phyloP scores from a whole-genome alignment of 2,888 invertebrate species.

The Prosapia bicincta region DNA sequence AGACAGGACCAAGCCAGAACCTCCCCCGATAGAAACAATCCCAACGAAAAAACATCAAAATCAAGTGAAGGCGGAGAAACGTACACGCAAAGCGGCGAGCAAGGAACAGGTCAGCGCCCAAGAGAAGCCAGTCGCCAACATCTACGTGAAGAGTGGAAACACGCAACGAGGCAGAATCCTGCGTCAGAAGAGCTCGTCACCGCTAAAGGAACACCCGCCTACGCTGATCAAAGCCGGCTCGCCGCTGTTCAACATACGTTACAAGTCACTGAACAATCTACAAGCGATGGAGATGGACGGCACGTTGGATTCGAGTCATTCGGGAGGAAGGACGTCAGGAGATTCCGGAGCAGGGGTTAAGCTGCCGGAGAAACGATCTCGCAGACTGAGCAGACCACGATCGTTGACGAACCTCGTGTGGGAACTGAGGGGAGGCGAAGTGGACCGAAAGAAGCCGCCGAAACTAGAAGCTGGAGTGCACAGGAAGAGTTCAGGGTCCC shows the following conservation, averaged over 20 bases:
- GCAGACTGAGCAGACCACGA: conserved; percentile 77
- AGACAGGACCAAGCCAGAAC: conserved; percentile 71
- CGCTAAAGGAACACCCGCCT: conserved; percentile 66
- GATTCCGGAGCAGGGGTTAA: conserved; percentile 76
- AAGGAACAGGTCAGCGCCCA: conserved; percentile 58
- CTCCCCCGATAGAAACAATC: conserved; percentile 89
- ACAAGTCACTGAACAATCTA: conserved; percentile 66
- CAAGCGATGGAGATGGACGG: conserved; percentile 73
- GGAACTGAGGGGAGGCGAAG: conserved; percentile 54
- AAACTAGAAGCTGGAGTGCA: conserved; percentile 51
- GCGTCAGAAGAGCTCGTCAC: conserved; percentile 68
- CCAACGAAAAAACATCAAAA: conserved; percentile 47
- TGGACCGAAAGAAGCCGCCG: conserved; percentile 29
- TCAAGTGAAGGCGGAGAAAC: conserved; percentile 62
- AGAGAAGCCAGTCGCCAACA: conserved; percentile 60
- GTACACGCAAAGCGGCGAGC: conserved; percentile 59
- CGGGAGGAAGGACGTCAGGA: conserved; percentile 80
- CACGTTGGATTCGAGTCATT: conserved; percentile 86
- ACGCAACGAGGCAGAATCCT: conserved; percentile 62
- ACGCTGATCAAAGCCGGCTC: conserved; percentile 64
- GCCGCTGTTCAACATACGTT: conserved; percentile 67
- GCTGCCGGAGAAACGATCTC: conserved; percentile 72
- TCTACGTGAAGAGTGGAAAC: conserved; percentile 75
- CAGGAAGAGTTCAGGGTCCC: conserved; percentile 50
- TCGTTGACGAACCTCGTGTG: conserved; percentile 85